Percentiles rank a stretch among this genome's conserved stretches.
Conservation (phyloP, 1,140 invertebrate species). For the Nixonia krombeini region DNA sequence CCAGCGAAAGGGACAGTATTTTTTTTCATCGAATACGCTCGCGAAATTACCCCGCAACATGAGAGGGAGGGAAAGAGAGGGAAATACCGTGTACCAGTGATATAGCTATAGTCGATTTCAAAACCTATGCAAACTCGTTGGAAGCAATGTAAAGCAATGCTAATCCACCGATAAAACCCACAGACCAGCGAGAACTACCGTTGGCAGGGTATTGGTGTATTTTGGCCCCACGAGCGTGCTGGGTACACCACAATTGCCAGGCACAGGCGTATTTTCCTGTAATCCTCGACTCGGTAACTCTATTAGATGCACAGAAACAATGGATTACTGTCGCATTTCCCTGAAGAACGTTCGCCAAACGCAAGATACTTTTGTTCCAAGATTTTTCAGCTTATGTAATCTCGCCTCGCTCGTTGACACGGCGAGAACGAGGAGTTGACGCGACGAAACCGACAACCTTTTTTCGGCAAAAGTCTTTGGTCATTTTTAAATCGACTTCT, state of each 20-base stretch:
- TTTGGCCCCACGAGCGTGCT: constrained; percentile 11
- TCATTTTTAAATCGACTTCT: too few species aligned
- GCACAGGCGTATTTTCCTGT: constrained; percentile 44
- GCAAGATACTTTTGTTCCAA: background rate
- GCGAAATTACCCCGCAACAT: too few species aligned
- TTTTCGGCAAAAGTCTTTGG: too few species aligned
- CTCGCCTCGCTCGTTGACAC: too few species aligned
- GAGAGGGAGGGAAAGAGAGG: too few species aligned
- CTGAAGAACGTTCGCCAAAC: constrained; percentile 7
- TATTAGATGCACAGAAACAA: constrained; percentile 49
- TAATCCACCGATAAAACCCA: constrained; percentile 68
- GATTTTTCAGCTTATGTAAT: too few species aligned
- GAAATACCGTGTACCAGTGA: background rate
- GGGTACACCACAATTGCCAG: constrained; percentile 40
- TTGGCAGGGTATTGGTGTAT: constrained; percentile 29
- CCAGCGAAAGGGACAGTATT: too few species aligned
- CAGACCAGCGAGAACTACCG: constrained; percentile 42
- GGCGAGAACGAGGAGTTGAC: too few species aligned
- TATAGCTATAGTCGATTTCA: constrained; percentile 33
- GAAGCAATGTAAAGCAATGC: constrained; percentile 69
- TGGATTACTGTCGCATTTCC: constrained; percentile 31
- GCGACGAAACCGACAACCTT: too few species aligned
- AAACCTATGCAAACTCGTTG: constrained; percentile 63
- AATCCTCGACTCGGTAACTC: constrained; percentile 48
- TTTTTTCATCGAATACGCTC: background rate